These are phyloP conservation scores for Trichonephila inaurata DNA, from an alignment of 1,140 invertebrate genomes.

Conservation along the genomic window DNA sequence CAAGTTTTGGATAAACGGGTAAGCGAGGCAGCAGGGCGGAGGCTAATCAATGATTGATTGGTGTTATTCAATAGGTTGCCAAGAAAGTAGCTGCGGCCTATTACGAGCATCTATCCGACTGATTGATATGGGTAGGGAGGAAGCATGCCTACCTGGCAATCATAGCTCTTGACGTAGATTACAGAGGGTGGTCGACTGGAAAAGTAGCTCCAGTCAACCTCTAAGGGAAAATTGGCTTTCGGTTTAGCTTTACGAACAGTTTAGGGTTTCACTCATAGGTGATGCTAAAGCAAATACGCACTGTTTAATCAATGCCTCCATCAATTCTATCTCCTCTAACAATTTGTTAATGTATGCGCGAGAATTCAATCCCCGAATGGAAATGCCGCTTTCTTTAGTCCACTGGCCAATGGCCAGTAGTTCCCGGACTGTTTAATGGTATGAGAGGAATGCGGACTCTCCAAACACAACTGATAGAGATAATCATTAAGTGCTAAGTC, in stretches of 20 bases:
- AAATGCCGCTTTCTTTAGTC: slow-evolving; percentile 35
- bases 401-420: slow-evolving; percentile 33
- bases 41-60: slow-evolving; percentile 73
- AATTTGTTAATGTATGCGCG: slow-evolving; percentile 21
- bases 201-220: slow-evolving; percentile 15
- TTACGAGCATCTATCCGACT: slow-evolving; percentile 52
- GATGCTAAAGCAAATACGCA: slow-evolving; percentile 30
- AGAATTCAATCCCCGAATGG: slow-evolving; percentile 30
- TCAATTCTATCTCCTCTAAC: neutral
- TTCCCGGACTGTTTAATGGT: neutral
- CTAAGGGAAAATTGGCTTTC: slow-evolving; percentile 67
- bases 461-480: neutral
- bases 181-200: slow-evolving; percentile 43
- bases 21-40: slow-evolving; percentile 19
- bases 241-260: neutral
- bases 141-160: slow-evolving; percentile 66
- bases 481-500: slow-evolving; percentile 39
- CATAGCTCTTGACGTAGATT: slow-evolving; percentile 60
- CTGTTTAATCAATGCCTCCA: slow-evolving; percentile 53
- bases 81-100: slow-evolving; percentile 60
- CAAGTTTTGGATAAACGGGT: neutral
- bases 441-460: slow-evolving; percentile 13
- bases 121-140: slow-evolving; percentile 61
- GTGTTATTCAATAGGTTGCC: slow-evolving; percentile 68
- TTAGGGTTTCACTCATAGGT: slow-evolving; percentile 53